Evolutionary conservation across 1,140 invertebrate genomes (phyloP), one percentile per base, ranked within the genome.

Genomic region (Zaprionus vittiger): DNA sequence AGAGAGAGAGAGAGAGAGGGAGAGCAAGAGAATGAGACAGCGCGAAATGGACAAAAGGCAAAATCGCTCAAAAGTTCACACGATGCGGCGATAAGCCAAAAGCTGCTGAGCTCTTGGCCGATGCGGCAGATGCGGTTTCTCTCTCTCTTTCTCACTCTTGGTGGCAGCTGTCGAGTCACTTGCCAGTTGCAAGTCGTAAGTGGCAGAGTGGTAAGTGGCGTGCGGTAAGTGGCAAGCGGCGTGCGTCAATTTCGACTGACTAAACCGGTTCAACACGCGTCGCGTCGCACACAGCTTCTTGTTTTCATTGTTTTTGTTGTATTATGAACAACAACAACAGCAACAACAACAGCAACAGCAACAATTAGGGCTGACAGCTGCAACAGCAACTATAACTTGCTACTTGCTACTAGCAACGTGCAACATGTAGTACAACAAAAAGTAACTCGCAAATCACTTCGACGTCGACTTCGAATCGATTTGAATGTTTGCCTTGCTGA

Each of bases 1-100:
- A 11, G 31, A 41, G 26, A 6, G 52, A 11, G 31, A 41, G 26
- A 6, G 52, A 34, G n/a, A 20, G 4, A 34, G 44, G 11, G 26
- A 31, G 5, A 17, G 28, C 38, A 41, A 14, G 9, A 15, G 31
- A 9, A 14, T 14, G 20, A 22, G 17, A 52, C 20, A 22, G 20
- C 20, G 47, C 20, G 20, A 22, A 22, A 5, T 52, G 47, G 17
- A 24, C 17, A 37, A 55, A 52, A 7, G 52, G 64, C 34, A 47
- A 57, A 57, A 17, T 52, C 38, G 59, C 49, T 56, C 52, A 63
- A 66, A 47, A 59, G 78, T 87, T 87, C 83, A 87, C 83, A 86
- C 83, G 83, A 67, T 83, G 81, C 81, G 55, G 65, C 70, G 76
- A 65, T 56, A 67, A 62, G 56, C 68, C 49, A 71, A 69, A 73